A percentile compares a stretch with the other conserved stretches of the same genome.
Evolutionary conservation across 2,113 vertebrate genomes (phyloP).

Genomic region (Galbula dea): DNA sequence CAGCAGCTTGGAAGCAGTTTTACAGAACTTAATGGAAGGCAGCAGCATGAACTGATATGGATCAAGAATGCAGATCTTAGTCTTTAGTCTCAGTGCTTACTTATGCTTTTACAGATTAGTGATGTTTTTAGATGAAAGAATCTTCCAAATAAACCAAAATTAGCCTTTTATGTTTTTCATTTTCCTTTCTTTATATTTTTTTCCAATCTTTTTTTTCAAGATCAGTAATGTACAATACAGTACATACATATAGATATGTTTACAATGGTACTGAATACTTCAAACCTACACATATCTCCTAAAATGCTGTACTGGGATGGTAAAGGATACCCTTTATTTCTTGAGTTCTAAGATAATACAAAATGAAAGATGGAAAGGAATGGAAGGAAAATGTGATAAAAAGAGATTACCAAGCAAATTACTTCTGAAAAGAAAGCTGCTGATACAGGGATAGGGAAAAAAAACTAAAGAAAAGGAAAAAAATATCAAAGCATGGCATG

Average conservation of each 20-base stretch:
- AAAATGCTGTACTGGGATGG: neutral
- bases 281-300: neutral
- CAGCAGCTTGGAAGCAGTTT: neutral
- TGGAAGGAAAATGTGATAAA: neutral
- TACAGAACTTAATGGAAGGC: neutral
- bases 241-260: neutral
- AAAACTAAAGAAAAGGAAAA: neutral
- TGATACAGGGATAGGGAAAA: neutral
- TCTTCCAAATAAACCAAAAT: neutral
- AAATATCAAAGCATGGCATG: neutral
- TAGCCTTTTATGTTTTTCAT: neutral
- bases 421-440: neutral
- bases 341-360: neutral
- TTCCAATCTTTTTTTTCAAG: neutral
- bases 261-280: neutral
- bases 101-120: neutral
- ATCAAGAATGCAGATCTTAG: neutral
- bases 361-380: neutral
- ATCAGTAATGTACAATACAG: neutral
- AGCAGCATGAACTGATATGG: fast-evolving
- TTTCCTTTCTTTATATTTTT: neutral
- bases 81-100: neutral
- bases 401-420: neutral
- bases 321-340: neutral
- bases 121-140: neutral